Base-by-base conservation (phyloP, 2,797 vertebrate species). In the Lateolabrax maculatus region DNA sequence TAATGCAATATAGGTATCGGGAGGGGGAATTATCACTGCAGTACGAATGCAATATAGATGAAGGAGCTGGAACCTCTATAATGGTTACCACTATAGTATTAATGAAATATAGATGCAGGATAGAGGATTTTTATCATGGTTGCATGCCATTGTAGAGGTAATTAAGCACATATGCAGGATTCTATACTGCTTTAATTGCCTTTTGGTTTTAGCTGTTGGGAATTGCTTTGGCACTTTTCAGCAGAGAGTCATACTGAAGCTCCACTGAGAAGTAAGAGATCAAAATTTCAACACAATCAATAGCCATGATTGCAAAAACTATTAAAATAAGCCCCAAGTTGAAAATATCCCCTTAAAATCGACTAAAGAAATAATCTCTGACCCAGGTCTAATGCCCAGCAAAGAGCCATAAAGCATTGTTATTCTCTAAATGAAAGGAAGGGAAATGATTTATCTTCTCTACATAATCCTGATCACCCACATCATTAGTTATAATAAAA, bases 401-500 rank as follows among this genome's bases (percentile, higher is more conserved):
- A 31, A 15, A 76, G 78, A 86, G 77, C 77, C 79, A 79, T 68
- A 46, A 85, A 84, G 68, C 76, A 79, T 0, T 86, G 85, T 86
- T 84, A 84, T 75, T 75, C 63, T 68, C 48, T 29, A 80, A 82
- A 90, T 81, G 85, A 89, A 87, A 82, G 67, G 46, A 85, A 51
- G 67, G 80, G 62, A 84, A 88, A 90, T 92, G 86, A 95, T 95
- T 93, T 82, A 95, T 93, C 85, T 83, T 83, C 86, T 85, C 84
- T 66, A 90, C 91, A 90, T 86, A 87, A 88, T 91, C 89, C 88
- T 82, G 89, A 94, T 94, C 93, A 90, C 91, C 84, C 84, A 93
- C 89, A 88, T 91, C 93, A 93, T 94, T 93, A 93, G 90, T 91
- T 87, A 86, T 84, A 92, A 92, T 90, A 89, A 85, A 93, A 92